phyloP scores from a whole-genome alignment of 2,113 vertebrate species.

The Osmerus mordax region DNA sequence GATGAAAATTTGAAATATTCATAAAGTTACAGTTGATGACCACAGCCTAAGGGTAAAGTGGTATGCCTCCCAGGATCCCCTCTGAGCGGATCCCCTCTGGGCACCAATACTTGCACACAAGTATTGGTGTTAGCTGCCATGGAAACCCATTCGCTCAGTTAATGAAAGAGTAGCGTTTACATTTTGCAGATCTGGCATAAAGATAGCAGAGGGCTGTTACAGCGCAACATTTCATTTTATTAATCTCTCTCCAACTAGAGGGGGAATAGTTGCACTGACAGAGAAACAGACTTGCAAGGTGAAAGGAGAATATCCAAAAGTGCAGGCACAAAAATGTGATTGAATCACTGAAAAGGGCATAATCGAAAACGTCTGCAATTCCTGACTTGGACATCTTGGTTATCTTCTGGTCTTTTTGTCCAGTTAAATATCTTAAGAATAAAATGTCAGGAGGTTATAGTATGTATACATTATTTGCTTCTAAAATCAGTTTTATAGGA shows the following conservation, averaged over 20 bases:
- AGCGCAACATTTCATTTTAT: conserved; percentile 37
- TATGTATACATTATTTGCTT: no score
- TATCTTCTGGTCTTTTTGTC: background rate
- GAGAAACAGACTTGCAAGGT: conserved; percentile 12
- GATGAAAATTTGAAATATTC: conserved; percentile 58
- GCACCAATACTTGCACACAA: conserved; percentile 10
- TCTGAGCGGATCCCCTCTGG: conserved; percentile 28
- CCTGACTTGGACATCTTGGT: background rate
- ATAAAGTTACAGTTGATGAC: conserved; percentile 39
- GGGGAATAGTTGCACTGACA: conserved; percentile 10
- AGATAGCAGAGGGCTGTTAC: conserved; percentile 25
- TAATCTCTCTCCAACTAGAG: conserved; percentile 32
- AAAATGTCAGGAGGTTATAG: background rate
- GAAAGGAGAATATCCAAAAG: conserved; percentile 30
- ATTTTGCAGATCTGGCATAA: conserved; percentile 58
- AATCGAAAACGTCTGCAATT: background rate
- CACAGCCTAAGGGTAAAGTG: conserved; percentile 49
- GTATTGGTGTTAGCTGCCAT: conserved; percentile 62
- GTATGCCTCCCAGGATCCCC: conserved; percentile 36
- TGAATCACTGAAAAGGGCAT: conserved; percentile 24
- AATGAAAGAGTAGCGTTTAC: conserved; percentile 50
- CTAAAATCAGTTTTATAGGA: no score
- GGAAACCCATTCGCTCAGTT: conserved; percentile 53
- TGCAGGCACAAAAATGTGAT: conserved; percentile 20
- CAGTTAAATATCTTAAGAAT: background rate